These are phyloP conservation scores for Manis javanica DNA, from an alignment of 2,797 vertebrate genomes.

Conservation along the genomic window DNA sequence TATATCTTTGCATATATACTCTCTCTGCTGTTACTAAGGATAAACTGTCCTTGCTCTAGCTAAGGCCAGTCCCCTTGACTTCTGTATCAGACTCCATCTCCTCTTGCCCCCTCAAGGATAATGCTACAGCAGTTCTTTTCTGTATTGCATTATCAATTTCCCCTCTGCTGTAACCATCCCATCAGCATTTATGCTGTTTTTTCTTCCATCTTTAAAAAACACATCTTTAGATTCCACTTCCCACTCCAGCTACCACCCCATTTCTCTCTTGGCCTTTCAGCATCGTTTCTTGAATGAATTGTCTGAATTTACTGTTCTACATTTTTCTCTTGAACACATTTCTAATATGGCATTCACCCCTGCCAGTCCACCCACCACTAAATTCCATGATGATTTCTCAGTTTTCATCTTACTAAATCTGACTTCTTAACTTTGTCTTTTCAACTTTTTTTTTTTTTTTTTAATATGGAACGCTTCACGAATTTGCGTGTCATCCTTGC, in stretches of 20 bases:
- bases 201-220: slow-evolving; percentile 18
- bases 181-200: not conserved
- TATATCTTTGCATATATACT: not conserved
- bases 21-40: not conserved
- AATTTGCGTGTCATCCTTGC: too few relatives aligned
- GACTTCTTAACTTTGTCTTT: not conserved
- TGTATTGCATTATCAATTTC: not conserved
- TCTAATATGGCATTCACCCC: not conserved
- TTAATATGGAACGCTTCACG: too few relatives aligned
- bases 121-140: not conserved
- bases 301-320: not conserved
- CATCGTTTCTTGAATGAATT: slow-evolving; percentile 14
- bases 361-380: not conserved
- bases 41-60: not conserved
- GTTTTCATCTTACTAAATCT: slow-evolving; percentile 11
- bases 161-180: not conserved
- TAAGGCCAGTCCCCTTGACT: not conserved
- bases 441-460: not conserved
- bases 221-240: not conserved
- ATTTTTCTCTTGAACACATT: not conserved
- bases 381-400: not conserved
- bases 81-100: not conserved
- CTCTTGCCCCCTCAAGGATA: not conserved
- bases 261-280: slow-evolving; percentile 23
- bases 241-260: not conserved